Base-by-base conservation (phyloP, 2,888 invertebrate genomes). In the Leptinotarsa peninsularis region DNA sequence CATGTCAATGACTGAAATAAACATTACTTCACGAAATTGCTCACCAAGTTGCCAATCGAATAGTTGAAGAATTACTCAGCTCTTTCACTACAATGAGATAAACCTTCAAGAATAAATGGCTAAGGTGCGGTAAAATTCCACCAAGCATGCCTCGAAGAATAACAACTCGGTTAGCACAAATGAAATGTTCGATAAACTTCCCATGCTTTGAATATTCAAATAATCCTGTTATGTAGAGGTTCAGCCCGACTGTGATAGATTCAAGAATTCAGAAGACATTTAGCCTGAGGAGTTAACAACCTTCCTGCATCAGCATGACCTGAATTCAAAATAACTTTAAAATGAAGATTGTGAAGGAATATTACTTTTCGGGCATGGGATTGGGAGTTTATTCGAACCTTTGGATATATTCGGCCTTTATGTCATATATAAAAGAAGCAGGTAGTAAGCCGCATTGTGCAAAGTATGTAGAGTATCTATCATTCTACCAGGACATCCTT, bases 201-300 rank as follows among this genome's bases (percentile, higher is more conserved):
- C 63, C 63, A 63, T 63, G 63, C 63, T 63, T 63, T 63, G 63
- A 63, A 63, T 63, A 63, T 43, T 63, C 43, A 63, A 63, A 63
- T 33, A 63, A 63, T 63, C 63, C 63, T 43, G 63, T 63, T 63
- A 63, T 63, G 43, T 63, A 13, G 63, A 27, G 43, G 63, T 33
- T n/a, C 43, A 33, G 18, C n/a, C 43, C 27, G 18, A 63, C 43
- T 63, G 33, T 33, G 33, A 63, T 17, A 7, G 27, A 43, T n/a
- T 63, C 63, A 63, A 63, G 63, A 60, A 75, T 75, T 75, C 75
- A 69, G 67, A 75, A 72, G 72, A 50, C 50, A 69, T 66, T 69
- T 69, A 21, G 75, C 72, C 68, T 17, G 71, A 71, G 71, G 71
- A 67, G 72, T 75, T 75, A 75, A 75, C 69, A 75, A 72, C 75